Conservation (phyloP, 2,113 vertebrate genomes). For the Syngnathus scovelli region DNA sequence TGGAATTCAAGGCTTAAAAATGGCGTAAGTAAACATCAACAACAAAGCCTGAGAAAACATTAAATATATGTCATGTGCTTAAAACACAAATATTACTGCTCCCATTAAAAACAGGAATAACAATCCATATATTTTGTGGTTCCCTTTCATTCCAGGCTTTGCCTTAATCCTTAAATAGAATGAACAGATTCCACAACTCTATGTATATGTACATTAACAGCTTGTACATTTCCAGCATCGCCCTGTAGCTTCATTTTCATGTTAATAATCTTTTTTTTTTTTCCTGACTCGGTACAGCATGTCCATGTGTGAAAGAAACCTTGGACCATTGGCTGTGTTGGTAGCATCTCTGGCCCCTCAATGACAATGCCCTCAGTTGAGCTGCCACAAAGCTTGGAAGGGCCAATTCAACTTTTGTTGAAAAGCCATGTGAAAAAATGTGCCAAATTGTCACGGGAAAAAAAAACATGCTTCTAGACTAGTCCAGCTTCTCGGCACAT, state of each 20-base stretch:
- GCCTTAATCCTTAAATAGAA: constrained; percentile 36
- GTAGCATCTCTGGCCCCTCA: constrained; percentile 48
- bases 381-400: constrained; percentile 56
- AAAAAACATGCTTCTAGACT: constrained; percentile 57
- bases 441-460: constrained; percentile 32
- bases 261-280: constrained; percentile 38
- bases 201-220: constrained; percentile 42
- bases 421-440: constrained; percentile 38
- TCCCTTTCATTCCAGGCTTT: constrained; percentile 39
- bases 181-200: constrained; percentile 32
- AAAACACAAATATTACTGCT: constrained; percentile 48
- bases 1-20: constrained; percentile 44
- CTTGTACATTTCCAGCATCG: constrained; percentile 32
- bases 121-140: constrained; percentile 40
- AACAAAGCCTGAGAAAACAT: constrained; percentile 62
- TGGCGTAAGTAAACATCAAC: constrained; percentile 49
- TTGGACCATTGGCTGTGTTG: constrained; percentile 25
- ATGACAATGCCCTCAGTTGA: constrained; percentile 45
- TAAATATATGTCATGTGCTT: constrained; percentile 44
- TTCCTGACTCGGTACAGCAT: constrained; percentile 32
- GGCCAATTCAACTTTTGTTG: constrained; percentile 27
- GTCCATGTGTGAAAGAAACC: constrained; percentile 27
- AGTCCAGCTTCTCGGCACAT: constrained; percentile 87
- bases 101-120: constrained; percentile 51
- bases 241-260: constrained; percentile 32